Conservation (phyloP, 2,888 invertebrate genomes). For the Cheilosia urbana region DNA sequence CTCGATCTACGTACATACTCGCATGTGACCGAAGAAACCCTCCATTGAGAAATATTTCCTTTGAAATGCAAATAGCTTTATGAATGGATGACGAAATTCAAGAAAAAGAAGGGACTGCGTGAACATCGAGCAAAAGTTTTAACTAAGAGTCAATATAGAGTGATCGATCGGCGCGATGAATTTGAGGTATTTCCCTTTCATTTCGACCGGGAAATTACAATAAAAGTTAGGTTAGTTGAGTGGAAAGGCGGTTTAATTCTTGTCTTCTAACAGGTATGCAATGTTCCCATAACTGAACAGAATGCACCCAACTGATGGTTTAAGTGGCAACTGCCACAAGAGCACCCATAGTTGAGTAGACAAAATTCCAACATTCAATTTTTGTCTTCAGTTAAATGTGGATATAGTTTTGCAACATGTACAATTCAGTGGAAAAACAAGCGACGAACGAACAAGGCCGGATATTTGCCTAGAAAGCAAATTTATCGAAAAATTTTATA, state of each 20-base stretch:
- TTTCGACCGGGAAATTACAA: not conserved
- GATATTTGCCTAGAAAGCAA: not conserved
- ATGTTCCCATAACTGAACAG: too few species aligned
- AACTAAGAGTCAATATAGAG: not conserved
- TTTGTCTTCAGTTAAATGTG: not conserved
- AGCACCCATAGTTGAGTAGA: not conserved
- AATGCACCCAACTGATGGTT: too few species aligned
- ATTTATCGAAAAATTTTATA: too few species aligned
- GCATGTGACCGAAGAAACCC: not conserved
- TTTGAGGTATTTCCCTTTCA: not conserved
- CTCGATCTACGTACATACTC: not conserved
- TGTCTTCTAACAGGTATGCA: too few species aligned
- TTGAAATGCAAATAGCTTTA: constrained; percentile 7
- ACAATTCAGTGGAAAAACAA: too few species aligned
- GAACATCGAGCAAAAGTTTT: not conserved
- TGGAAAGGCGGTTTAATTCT: too few species aligned
- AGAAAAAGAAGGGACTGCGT: not conserved
- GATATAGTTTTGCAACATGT: not conserved
- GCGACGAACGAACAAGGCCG: too few species aligned
- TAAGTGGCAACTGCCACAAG: too few species aligned
- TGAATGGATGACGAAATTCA: not conserved
- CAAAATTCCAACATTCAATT: not conserved
- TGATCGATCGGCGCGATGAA: not conserved
- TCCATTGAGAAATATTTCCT: not conserved
- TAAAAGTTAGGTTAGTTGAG: not conserved